Percentiles rank a stretch among this genome's conserved stretches.
Evolutionary conservation across 2,888 invertebrate genomes (phyloP).

Genomic region (Dioctria rufipes): DNA sequence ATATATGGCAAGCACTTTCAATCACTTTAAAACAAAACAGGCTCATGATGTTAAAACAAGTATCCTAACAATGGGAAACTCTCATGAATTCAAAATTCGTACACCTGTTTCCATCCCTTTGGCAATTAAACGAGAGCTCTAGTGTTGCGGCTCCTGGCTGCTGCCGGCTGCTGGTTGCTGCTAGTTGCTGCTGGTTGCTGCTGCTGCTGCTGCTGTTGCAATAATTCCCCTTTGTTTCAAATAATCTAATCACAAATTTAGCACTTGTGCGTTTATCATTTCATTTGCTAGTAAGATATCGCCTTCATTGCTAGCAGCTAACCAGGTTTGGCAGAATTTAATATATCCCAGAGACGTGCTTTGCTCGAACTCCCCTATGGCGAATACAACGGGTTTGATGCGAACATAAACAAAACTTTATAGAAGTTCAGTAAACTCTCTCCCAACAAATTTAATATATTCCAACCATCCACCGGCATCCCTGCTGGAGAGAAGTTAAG

Average conservation of each 20-base stretch:
- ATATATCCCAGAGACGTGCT: conserved; percentile 45
- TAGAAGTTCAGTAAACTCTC: conserved; percentile 46
- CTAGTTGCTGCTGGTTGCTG: too few species aligned
- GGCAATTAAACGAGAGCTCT: conserved; percentile 28
- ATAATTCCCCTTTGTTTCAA: conserved; percentile 24
- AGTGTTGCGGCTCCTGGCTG: neutral
- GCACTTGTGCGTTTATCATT: conserved; percentile 47
- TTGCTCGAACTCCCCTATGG: conserved; percentile 40
- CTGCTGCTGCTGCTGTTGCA: neutral
- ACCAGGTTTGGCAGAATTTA: conserved; percentile 45
- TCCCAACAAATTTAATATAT: conserved; percentile 51
- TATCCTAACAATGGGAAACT: neutral
- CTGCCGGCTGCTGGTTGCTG: too few species aligned
- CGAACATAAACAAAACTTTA: conserved; percentile 52
- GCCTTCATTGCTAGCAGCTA: neutral
- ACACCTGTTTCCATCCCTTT: conserved; percentile 11
- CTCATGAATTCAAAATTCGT: conserved; percentile 8
- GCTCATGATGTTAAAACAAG: neutral
- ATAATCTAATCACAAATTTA: conserved; percentile 49
- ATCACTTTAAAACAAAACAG: neutral
- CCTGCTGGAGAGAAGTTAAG: conserved; percentile 40
- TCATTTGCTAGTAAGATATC: conserved; percentile 44
- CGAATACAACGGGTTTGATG: conserved; percentile 46
- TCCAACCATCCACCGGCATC: conserved; percentile 46
- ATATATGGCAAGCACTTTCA: neutral